These are phyloP conservation scores for Urosaurus nigricauda DNA, from an alignment of 2,797 vertebrate species.

Conservation along the genomic window DNA sequence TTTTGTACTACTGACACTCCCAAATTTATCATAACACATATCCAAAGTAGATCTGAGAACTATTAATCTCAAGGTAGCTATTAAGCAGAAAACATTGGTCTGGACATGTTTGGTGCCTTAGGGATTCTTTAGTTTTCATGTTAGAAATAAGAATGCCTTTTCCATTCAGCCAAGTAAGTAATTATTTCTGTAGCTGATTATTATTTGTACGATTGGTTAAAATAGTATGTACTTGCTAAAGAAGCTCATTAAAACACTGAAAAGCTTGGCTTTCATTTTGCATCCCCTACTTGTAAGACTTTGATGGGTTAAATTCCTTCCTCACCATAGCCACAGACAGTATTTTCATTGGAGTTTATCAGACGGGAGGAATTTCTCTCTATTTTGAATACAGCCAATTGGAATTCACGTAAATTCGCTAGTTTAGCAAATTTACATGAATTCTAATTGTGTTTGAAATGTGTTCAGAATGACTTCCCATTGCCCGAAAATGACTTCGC, in stretches of 20 bases:
- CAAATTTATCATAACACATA: conserved; percentile 62
- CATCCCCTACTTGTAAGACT: conserved; percentile 40
- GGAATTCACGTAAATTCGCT: no score
- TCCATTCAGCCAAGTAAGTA: conserved; percentile 59
- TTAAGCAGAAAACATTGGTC: conserved; percentile 65
- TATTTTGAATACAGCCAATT: no score
- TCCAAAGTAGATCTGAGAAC: conserved; percentile 67
- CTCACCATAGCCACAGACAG: conserved; percentile 26
- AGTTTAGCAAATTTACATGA: no score
- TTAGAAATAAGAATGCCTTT: conserved; percentile 69
- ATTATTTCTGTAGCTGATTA: conserved; percentile 42
- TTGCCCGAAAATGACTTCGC: no score
- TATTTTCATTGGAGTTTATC: conserved; percentile 14
- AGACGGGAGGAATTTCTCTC: no score
- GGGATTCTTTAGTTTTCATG: conserved; percentile 59
- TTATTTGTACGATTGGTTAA: conserved; percentile 65
- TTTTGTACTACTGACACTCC: conserved; percentile 68
- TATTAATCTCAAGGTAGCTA: conserved; percentile 64
- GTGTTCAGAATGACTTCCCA: no score
- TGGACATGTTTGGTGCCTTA: conserved; percentile 70
- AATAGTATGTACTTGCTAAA: conserved; percentile 47
- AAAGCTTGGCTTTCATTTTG: conserved; percentile 43
- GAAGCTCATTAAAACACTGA: conserved; percentile 48
- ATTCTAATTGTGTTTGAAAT: no score
- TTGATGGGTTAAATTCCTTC: conserved; percentile 37